These are phyloP conservation scores for Anodontia alba DNA, from an alignment of 2,888 invertebrate genomes.

Conservation along the genomic window DNA sequence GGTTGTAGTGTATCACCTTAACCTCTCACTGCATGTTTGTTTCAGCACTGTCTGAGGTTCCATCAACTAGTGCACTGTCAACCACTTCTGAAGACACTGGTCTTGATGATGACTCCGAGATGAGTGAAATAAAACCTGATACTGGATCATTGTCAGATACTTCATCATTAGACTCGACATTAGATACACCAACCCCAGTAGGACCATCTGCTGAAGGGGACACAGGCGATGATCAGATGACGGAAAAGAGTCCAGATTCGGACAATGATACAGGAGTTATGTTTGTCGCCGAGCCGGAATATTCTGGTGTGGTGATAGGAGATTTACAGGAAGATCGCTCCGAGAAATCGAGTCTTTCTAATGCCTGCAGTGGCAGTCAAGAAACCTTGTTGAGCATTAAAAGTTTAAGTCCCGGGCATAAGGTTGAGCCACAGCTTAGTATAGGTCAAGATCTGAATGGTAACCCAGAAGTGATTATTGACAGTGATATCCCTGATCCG, in stretches of 20 bases:
- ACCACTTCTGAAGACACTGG: slow-evolving; percentile 79
- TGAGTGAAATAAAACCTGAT: slow-evolving; percentile 58
- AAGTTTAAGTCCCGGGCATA: slow-evolving; percentile 75
- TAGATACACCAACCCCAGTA: not conserved
- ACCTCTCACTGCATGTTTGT: too few relatives aligned
- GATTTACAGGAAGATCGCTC: slow-evolving; percentile 80
- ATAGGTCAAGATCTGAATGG: slow-evolving; percentile 79
- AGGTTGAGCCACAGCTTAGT: slow-evolving; percentile 43
- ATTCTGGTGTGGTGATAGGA: slow-evolving; percentile 83
- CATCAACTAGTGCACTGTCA: slow-evolving; percentile 67
- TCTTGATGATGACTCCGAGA: slow-evolving; percentile 83
- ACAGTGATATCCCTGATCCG: slow-evolving; percentile 30
- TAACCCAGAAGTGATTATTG: slow-evolving; percentile 70
- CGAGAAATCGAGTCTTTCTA: slow-evolving; percentile 75
- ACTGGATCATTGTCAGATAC: slow-evolving; percentile 5
- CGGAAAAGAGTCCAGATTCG: slow-evolving; percentile 32
- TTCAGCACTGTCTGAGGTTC: slow-evolving; percentile 60
- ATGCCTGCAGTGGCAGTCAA: slow-evolving; percentile 76
- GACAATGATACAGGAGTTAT: slow-evolving; percentile 59
- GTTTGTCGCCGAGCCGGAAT: slow-evolving; percentile 76
- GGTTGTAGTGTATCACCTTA: too few relatives aligned
- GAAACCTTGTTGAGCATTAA: slow-evolving; percentile 80
- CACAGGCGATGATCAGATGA: not conserved
- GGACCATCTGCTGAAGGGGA: not conserved
- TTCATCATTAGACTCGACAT: not conserved